Evolutionary conservation across 1,140 invertebrate species (phyloP), one percentile per base, ranked within the genome.

Genomic region (Odontomachus brunneus): DNA sequence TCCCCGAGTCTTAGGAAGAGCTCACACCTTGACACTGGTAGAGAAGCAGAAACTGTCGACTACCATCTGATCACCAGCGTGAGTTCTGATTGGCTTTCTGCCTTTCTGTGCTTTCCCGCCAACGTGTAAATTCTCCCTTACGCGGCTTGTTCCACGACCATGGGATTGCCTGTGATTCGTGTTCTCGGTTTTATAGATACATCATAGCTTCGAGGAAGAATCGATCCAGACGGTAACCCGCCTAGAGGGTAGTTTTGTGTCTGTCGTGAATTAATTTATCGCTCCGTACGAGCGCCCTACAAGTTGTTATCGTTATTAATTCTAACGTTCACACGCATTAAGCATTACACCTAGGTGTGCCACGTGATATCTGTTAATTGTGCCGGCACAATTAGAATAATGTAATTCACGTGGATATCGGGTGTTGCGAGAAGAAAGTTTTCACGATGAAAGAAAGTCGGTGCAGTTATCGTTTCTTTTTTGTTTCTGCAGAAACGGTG

Each of bases 271-370:
- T 51, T 44, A 73, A 73, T 74, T 74, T 63, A 75, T 63, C 29
- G 57, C 38, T 29, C 24, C 3, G n/a, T 11, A 44, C 7, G 15
- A 11, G 24, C 60, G n/a, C 17, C 15, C 55, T 63, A 49, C 12
- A 63, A 75, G 48, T 75, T 29, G 29, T 14, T 12, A 24, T 15
- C n/a, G 12, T n/a, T 75, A 24, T 75, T 29, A 48, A 63, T 29
- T 75, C 22, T 33, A 33, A 75, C n/a, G 29, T 49, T 65, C 48
- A 26, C 22, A 59, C 19, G 11, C 57, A 19, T 14, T 57, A n/a
- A n/a, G n/a, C 24, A 57, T 57, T 38, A 73, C 22, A 12, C 26
- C 26, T 59, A 57, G 57, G 38, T 33, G 29, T 5, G 29, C 29
- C 15, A 67, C 29, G 24, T 44, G 38, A 11, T 44, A 44, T 33